These are phyloP conservation scores for Mylabris sibirica DNA, from an alignment of 2,888 invertebrate species.

Conservation along the genomic window DNA sequence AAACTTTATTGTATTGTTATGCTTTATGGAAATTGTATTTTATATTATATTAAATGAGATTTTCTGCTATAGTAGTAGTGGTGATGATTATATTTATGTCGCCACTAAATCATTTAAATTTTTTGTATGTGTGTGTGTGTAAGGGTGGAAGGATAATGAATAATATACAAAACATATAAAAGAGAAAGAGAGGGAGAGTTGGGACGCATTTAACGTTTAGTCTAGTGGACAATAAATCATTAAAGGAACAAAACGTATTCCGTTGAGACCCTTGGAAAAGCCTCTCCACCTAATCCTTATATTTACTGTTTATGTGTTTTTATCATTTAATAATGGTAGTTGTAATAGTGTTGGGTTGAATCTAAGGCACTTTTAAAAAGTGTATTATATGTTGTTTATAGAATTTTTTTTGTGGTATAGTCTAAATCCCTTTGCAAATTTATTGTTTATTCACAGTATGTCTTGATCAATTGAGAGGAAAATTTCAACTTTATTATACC, in stretches of 20 bases:
- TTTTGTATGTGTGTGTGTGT: not conserved
- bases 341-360: not conserved
- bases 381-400: not conserved
- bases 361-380: not conserved
- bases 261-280: conserved; percentile 35
- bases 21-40: not conserved
- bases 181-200: too few relatives aligned
- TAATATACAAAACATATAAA: not conserved
- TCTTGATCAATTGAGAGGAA: conserved; percentile 5
- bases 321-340: conserved; percentile 40
- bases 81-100: not conserved
- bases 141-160: not conserved
- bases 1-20: not conserved
- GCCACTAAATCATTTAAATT: not conserved
- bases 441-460: not conserved
- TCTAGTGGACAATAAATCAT: conserved; percentile 35
- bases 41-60: not conserved
- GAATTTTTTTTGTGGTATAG: not conserved
- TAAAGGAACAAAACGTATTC: conserved; percentile 32
- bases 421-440: not conserved
- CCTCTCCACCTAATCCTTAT: conserved; percentile 41
- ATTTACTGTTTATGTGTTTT: conserved; percentile 39
- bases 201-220: not conserved
- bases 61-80: not conserved
- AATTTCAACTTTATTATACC: conserved; percentile 7